Base-by-base conservation (phyloP, 2,797 vertebrate genomes). In the Tenualosa ilisha region DNA sequence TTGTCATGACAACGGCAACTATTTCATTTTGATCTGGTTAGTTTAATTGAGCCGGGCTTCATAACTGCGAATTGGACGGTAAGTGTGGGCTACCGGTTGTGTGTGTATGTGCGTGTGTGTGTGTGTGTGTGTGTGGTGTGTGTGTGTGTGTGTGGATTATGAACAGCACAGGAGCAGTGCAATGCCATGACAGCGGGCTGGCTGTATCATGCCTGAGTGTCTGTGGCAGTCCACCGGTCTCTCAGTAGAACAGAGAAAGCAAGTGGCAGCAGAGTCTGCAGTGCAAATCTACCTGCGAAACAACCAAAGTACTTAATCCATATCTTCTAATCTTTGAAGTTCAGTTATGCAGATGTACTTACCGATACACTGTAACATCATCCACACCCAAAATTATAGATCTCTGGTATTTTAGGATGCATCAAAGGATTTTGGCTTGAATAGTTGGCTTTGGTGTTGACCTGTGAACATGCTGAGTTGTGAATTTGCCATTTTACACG, bases 181-280 rank as follows among this genome's bases (percentile, higher is more conserved):
- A 50, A 15, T 43, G 11, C 6, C 50, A 40, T 43, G 59, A 63
- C 2, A 26, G 81, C 11, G 24, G 93, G 91, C 92, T 92, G 91
- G 91, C 92, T 92, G 93, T 90, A 93, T 89, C 91, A 91, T 91
- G 91, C 91, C 93, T 91, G 91, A 93, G 93, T 93, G 93, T 92
- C 92, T 92, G 93, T 94, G 93, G 94, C 94, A 94, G 91, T 94
- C 93, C 92, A 89, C 89, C 88, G 88, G 90, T 86, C 94, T 92
- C 92, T 91, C 91, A 90, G 93, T 94, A 93, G 0, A 31, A 94
- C 89, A 89, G 89, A 90, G 89, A 91, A 88, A 91, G 92, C 87
- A 91, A n/a, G 9, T 9, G 49, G 83, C 61, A 43, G 90, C 20
- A 17, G 26, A 37, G 54, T 90, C 90, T 90, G 84, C 92, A 1